These are phyloP conservation scores for Oxycera nigricornis DNA, from an alignment of 2,888 invertebrate species.

Conservation along the genomic window DNA sequence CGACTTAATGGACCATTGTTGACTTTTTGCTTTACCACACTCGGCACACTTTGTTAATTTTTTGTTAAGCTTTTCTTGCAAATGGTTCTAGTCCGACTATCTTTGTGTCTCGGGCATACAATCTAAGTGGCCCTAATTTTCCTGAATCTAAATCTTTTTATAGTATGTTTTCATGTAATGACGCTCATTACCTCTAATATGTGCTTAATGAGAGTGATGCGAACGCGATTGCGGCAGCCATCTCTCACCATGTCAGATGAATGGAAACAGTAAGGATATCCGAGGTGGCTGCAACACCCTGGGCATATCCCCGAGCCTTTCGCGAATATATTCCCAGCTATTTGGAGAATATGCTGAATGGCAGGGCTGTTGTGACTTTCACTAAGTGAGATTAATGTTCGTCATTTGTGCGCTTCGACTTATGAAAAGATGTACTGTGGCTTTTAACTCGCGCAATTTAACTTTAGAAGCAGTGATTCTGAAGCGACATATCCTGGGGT, in stretches of 20 bases:
- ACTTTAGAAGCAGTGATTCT: no score
- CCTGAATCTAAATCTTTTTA: not conserved
- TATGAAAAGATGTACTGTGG: not conserved
- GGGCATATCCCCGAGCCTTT: not conserved
- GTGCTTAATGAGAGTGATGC: conserved; percentile 2
- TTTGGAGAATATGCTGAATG: conserved; percentile 5
- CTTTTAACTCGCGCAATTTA: conserved; percentile 13
- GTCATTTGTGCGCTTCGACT: not conserved
- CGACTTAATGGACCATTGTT: no score
- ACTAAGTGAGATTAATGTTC: conserved; percentile 4
- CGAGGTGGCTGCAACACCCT: not conserved
- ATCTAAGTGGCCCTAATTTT: not conserved
- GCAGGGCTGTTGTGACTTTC: not conserved
- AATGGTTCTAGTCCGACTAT: no score
- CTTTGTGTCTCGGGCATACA: no score
- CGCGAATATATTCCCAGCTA: not conserved
- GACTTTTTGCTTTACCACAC: no score
- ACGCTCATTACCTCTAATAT: not conserved
- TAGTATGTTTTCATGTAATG: conserved; percentile 1
- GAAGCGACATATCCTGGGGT: no score
- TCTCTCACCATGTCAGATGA: not conserved
- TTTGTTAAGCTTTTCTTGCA: no score
- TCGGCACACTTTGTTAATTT: no score
- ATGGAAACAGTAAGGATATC: not conserved
- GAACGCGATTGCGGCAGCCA: not conserved